Base-by-base conservation (phyloP, 2,113 vertebrate genomes). In the Burhinus bistriatus region DNA sequence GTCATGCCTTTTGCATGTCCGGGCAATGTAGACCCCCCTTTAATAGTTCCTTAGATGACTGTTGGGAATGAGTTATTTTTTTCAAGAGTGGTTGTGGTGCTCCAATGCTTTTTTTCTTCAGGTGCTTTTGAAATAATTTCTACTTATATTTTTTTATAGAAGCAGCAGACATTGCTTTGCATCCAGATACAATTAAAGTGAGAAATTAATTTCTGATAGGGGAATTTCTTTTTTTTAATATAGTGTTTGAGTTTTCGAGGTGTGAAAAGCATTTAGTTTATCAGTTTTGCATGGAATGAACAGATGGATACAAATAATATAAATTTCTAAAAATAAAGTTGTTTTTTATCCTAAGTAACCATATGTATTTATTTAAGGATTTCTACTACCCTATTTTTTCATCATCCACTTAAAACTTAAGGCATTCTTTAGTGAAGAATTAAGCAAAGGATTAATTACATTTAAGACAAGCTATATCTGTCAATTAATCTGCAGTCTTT, bases 181-280 rank as follows among this genome's bases (percentile, higher is more conserved):
- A 78, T 45, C 12, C 15, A 70, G n/a, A 36, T 16, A 42, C 6
- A 47, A 13, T 58, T 44, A 26, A 84, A 84, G 20, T 52, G 20
- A 12, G 8, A 90, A 83, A 77, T 16, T 18, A 34, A 52, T 81
- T 89, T 73, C 27, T 52, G 18, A 57, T 58, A 29, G 6, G 6
- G 17, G 6, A 49, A n/a, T 34, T 59, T 42, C 0, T 54, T 79
- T 77, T 77, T n/a, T 55, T 59, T 9, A 49, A 34, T 21, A 44
- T 44, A 54, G 5, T 0, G 22, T 32, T 61, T 15, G 5, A 3
- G 1, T 3, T 3, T 13, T 71, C 75, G 40, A 79, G 4, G 5
- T 42, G 15, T 34, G 11, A 84, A 68, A 94, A 76, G 1, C 7
- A 34, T 72, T 89, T 52, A 42, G 1, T 23, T 84, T 55, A 57